Base-by-base conservation (phyloP, 2,797 vertebrate species). In the Nannoperca obscura region DNA sequence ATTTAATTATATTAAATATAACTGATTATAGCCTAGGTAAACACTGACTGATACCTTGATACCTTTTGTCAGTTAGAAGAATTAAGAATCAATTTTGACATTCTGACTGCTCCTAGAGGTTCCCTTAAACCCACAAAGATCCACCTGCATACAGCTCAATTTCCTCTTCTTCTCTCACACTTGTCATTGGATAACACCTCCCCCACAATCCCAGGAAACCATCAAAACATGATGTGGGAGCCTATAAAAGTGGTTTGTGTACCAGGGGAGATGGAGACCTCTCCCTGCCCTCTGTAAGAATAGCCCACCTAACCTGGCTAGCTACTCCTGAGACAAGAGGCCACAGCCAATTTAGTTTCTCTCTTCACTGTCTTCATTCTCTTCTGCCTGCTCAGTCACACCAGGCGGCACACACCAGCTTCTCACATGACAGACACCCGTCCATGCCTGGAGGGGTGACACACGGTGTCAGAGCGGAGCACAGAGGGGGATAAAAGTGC, bases 251-350 rank as follows among this genome's bases (percentile, higher is more conserved):
- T 88, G 90, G 87, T 88, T 82, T 88, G 81, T 84, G 88, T 34
- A 71, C 67, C 90, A 44, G 60, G 92, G 90, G 92, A 92, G 85
- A 80, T 36, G 67, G 20, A 85, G 88, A 86, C 90, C 90, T 90
- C 90, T 81, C 55, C 4, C 44, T 90, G 77, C 79, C 91, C 91
- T 92, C 88, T 90, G 54, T 85, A 90, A 92, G 90, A 94, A 94
- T 94, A 94, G 92, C 86, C 86, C 59, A 50, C 58, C 85, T 59
- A 70, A 83, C 86, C 87, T 91, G 83, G 90, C 72, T 50, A 76
- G 68, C 80, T 64, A 82, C 91, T 86, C 88, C 82, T 63, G 91
- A 89, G 91, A 93, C 83, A 54, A 24, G 50, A 78, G 85, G 88
- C 84, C 83, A 67, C 54, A 85, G 82, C 85, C 90, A 91, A 90